Evolutionary conservation across 2,797 vertebrate species (phyloP), one percentile per base, ranked within the genome.

Genomic region (Phrynocephalus forsythii): DNA sequence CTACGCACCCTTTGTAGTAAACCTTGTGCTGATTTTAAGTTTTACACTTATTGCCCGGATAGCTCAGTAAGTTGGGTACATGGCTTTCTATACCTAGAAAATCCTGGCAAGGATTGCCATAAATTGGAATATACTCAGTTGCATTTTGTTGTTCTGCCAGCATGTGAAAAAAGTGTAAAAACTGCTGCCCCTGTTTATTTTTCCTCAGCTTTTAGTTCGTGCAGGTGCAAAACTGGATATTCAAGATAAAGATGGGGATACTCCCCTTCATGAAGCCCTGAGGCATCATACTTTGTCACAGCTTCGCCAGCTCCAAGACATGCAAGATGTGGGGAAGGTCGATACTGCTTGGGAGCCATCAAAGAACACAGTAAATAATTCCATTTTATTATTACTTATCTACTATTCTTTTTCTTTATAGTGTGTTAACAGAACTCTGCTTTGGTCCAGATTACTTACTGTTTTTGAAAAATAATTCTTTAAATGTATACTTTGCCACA

Each of bases 241-340:
- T 91, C 99, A 99, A 96, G 99, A 99, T 96, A 99, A 99, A 95
- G 99, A 99, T 86, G 99, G 99, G 77, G 99, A 99, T 96, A 99
- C 99, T 38, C 99, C 99, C 60, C 96, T 99, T 84, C 99, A 99
- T 38, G 99, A 99, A 96, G 99, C 99, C 91, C 97, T 99, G 92
- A 97, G 99, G 82, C 99, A 99, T 96, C 99, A 99, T 93, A 99
- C 99, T 0, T 96, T 99, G 92, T 99, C 98, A 91, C 99, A 99
- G 92, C 97, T 99, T 84, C 98, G 99, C 81, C 99, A 99, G 52
- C 98, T 99, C 56, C 99, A 99, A 95, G 99, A 99, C 94, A 99
- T 99, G 99, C 99, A 99, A 96, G 99, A 99, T 90, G 99, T 99
- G 95, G 99, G 99, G 95, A 99, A 99, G 96, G 99, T 99, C 87